A percentile compares a stretch with the other conserved stretches of the same genome.
Conservation (phyloP, 1,140 invertebrate species). For the Telenomus remus region DNA sequence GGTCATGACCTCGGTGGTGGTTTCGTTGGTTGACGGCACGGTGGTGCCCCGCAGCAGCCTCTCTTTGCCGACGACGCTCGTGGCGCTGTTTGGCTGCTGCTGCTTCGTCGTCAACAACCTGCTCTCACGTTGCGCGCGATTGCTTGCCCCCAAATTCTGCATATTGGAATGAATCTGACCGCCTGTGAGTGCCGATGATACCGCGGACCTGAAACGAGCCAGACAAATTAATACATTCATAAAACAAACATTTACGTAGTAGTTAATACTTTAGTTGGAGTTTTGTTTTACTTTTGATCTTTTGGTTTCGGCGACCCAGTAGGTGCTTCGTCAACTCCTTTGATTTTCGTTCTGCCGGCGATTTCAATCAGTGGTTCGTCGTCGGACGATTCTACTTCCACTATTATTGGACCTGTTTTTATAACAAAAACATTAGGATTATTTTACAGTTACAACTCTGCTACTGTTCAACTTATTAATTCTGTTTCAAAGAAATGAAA, state of each 20-base stretch:
- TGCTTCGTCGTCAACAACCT: constrained; percentile 72
- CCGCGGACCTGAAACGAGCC: constrained; percentile 59
- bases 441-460: too few species aligned
- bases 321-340: constrained; percentile 67
- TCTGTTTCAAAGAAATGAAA: too few species aligned
- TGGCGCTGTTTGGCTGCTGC: constrained; percentile 63
- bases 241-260: background rate
- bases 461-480: background rate
- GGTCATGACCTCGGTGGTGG: constrained; percentile 68
- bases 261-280: too few species aligned
- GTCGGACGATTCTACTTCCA: constrained; percentile 81
- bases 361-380: constrained; percentile 86
- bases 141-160: constrained; percentile 68
- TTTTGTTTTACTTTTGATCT: constrained; percentile 75
- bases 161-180: constrained; percentile 68
- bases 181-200: constrained; percentile 63
- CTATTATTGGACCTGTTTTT: constrained; percentile 71
- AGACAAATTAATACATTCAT: background rate
- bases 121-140: constrained; percentile 71
- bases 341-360: constrained; percentile 78
- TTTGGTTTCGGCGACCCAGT: constrained; percentile 71
- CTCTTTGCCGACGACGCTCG: constrained; percentile 66
- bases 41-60: constrained; percentile 66
- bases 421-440: constrained; percentile 27
- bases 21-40: constrained; percentile 62